Percentiles rank a stretch among this genome's conserved stretches.
These are phyloP conservation scores for Leucosticte australis DNA, from an alignment of 2,113 vertebrate species.

Conservation along the genomic window DNA sequence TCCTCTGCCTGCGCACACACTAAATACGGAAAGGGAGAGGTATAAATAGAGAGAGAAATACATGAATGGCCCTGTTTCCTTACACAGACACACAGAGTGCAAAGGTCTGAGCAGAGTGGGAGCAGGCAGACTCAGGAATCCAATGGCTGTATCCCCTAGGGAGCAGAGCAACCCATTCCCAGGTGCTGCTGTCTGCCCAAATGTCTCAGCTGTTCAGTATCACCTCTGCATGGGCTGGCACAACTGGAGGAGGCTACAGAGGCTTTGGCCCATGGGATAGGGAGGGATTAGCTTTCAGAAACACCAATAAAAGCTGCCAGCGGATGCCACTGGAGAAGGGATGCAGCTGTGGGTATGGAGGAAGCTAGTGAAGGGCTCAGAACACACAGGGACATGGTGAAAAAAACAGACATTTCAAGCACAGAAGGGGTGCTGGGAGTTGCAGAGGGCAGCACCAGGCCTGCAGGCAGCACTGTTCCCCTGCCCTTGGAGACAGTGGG, in stretches of 20 bases:
- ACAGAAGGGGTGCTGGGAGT: not conserved
- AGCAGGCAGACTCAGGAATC: not conserved
- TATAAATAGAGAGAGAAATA: slow-evolving; percentile 66
- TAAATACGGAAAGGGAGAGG: slow-evolving; percentile 66
- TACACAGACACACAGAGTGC: not conserved
- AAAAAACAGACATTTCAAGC: not conserved
- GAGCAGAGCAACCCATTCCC: not conserved
- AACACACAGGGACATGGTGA: not conserved
- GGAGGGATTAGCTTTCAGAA: not conserved
- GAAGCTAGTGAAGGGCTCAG: not conserved
- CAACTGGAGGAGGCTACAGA: not conserved
- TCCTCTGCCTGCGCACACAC: slow-evolving; percentile 47
- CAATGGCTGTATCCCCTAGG: not conserved
- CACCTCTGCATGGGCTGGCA: not conserved
- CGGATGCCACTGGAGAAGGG: not conserved
- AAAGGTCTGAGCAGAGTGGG: not conserved
- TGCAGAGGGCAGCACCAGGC: not conserved
- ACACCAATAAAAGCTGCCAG: not conserved
- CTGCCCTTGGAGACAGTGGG: not conserved
- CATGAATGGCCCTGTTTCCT: slow-evolving; percentile 60
- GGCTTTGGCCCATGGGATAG: not conserved
- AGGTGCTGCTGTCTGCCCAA: not conserved
- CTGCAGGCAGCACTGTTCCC: not conserved
- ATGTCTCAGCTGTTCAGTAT: not conserved
- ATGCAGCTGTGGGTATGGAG: not conserved